Evolutionary conservation across 2,888 invertebrate species (phyloP), one percentile per base, ranked within the genome.

Genomic region (Melipona beecheii): DNA sequence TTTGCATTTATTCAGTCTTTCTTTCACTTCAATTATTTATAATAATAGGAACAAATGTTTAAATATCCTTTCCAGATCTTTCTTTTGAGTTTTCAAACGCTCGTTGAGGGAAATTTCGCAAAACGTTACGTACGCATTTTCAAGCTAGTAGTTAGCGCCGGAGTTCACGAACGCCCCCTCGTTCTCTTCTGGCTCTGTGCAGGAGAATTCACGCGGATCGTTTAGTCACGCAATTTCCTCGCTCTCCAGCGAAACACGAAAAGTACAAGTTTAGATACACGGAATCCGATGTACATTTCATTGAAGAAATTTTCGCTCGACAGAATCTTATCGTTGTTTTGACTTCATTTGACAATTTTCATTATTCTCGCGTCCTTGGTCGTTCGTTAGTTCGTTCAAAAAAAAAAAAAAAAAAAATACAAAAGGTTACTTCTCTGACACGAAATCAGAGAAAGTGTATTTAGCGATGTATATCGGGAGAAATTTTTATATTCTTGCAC

Each of bases 161-260:
- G 11, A 21, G n/a, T 31, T 65, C 36, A 27, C 17, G 43, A 54
- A n/a, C 56, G 50, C 15, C 21, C 17, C 19, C 13, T n/a, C 21
- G 36, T 50, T 65, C 43, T 54, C 6, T 27, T 24, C 13, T 24
- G 17, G 15, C 13, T 43, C 17, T 69, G 66, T 27, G 77, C 58
- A 62, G 66, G 31, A 65, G 71, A 81, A 27, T 81, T 64, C 62
- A 66, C 19, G 27, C 66, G 56, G 24, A 71, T 13, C 71, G 62
- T 66, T 21, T 21, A 56, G 81, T 83, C 81, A 81, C 66, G 81
- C 66, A 69, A 81, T 69, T 64, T 72, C 50, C 50, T 62, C 43
- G 13, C 52, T 50, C 21, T 31, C 17, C 31, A 5, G 52, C 43
- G 17, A 49, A 56, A 49, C n/a, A n/a, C 11, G 49, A n/a, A 15